These are phyloP conservation scores for Pterostichus madidus DNA, from an alignment of 2,888 invertebrate genomes.

Conservation along the genomic window DNA sequence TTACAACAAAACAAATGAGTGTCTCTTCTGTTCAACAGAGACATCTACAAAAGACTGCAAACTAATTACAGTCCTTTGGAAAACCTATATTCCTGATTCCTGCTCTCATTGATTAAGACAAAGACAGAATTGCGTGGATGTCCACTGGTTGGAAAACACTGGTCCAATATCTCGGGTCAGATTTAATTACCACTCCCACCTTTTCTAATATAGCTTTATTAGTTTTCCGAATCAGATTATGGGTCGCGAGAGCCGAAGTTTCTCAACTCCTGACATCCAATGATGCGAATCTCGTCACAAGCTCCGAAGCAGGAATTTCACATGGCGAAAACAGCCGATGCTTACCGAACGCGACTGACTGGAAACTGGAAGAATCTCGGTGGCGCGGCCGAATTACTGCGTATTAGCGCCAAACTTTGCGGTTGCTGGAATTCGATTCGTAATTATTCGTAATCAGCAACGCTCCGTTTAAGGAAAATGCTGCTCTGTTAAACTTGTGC, in stretches of 20 bases:
- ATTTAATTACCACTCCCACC: constrained; percentile 54
- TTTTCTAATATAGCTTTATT: constrained; percentile 63
- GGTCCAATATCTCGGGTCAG: constrained; percentile 42
- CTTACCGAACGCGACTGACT: neutral
- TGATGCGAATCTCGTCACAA: constrained; percentile 59
- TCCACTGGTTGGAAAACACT: constrained; percentile 22
- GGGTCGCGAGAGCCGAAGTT: constrained; percentile 35
- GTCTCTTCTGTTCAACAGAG: too few relatives aligned
- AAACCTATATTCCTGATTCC: too few relatives aligned
- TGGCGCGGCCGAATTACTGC: constrained; percentile 20
- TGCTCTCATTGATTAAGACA: too few relatives aligned
- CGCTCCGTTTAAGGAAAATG: constrained; percentile 33
- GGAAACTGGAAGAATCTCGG: constrained; percentile 28
- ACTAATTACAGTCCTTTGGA: too few relatives aligned
- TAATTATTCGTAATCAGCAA: constrained; percentile 48
- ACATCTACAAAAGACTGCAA: too few relatives aligned
- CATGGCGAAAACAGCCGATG: constrained; percentile 1
- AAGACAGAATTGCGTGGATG: neutral
- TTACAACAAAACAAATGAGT: too few relatives aligned
- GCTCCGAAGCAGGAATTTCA: constrained; percentile 15
- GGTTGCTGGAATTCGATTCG: constrained; percentile 46
- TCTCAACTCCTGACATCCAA: constrained; percentile 57
- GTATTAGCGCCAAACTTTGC: constrained; percentile 53
- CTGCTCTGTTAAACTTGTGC: constrained; percentile 12
- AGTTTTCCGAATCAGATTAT: constrained; percentile 63